These are phyloP conservation scores for Malurus melanocephalus DNA, from an alignment of 2,113 vertebrate genomes.

Conservation along the genomic window DNA sequence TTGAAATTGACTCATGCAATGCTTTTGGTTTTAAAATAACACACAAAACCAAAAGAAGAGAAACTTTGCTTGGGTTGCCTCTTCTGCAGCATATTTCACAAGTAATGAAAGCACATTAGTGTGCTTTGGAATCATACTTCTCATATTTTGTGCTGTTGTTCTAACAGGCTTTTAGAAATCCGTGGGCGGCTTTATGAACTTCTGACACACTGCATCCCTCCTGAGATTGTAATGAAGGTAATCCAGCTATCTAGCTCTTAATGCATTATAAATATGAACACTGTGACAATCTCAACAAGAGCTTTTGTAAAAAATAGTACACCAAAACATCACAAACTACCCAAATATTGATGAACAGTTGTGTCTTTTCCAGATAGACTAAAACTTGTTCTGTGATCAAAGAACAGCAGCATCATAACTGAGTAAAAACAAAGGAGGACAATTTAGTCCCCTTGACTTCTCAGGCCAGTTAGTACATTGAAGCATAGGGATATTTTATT, in stretches of 20 bases:
- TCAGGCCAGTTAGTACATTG: neutral
- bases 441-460: neutral
- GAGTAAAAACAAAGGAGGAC: neutral
- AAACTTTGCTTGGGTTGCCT: neutral
- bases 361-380: neutral
- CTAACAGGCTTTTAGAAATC: slow-evolving; percentile 88
- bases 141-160: slow-evolving; percentile 15
- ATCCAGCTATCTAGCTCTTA: neutral
- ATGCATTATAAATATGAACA: neutral
- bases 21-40: neutral
- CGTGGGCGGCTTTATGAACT: slow-evolving; percentile 93
- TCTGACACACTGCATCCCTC: slow-evolving; percentile 94
- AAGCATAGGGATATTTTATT: neutral
- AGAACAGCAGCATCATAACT: neutral
- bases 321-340: neutral
- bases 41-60: neutral
- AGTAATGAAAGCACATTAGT: neutral
- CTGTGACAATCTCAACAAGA: neutral
- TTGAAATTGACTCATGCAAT: neutral
- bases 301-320: neutral
- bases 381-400: neutral
- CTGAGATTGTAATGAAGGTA: slow-evolving; percentile 97
- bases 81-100: neutral
- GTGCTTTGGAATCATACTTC: neutral
- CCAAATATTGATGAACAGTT: neutral